Conservation (phyloP, 2,888 invertebrate species). For the Aproaerema taeniolella region DNA sequence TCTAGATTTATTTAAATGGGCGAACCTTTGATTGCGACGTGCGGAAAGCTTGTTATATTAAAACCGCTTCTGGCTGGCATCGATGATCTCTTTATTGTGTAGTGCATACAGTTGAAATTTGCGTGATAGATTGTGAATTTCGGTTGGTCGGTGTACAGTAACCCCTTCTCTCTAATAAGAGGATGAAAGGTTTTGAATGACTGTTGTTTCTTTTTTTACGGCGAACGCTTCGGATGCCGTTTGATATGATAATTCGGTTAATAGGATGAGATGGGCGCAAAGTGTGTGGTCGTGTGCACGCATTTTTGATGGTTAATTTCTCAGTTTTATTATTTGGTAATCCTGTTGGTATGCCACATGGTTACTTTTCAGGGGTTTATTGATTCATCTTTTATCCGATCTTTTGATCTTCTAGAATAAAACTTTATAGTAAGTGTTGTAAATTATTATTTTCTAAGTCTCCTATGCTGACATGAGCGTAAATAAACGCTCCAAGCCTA, state of each 20-base stretch:
- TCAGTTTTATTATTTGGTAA: conserved; percentile 21
- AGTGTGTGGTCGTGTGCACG: conserved; percentile 50
- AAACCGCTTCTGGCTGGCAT: conserved; percentile 28
- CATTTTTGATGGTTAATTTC: conserved; percentile 53
- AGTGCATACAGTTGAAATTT: conserved; percentile 30
- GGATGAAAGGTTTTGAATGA: conserved; percentile 67
- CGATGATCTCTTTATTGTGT: conserved; percentile 21
- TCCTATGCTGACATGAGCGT: too few relatives aligned
- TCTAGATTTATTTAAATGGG: conserved; percentile 69
- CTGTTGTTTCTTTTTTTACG: conserved; percentile 54
- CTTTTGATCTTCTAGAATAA: too few relatives aligned
- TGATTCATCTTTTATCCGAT: too few relatives aligned
- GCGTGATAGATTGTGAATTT: conserved; percentile 18
- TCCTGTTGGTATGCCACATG: conserved; percentile 8
- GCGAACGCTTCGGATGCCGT: conserved; percentile 54
- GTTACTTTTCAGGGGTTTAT: not conserved
- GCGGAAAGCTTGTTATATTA: conserved; percentile 48
- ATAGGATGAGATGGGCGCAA: conserved; percentile 48
- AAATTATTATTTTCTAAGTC: too few relatives aligned
- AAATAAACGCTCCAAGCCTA: too few relatives aligned
- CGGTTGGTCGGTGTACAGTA: conserved; percentile 30
- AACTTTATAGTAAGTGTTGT: too few relatives aligned
- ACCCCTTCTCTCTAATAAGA: conserved; percentile 66
- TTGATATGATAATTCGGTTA: conserved; percentile 72
- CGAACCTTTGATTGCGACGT: conserved; percentile 63